phyloP scores from a whole-genome alignment of 37 sponge, comb jelly and placozoan species.

The Halisarca cf. caerulea region DNA sequence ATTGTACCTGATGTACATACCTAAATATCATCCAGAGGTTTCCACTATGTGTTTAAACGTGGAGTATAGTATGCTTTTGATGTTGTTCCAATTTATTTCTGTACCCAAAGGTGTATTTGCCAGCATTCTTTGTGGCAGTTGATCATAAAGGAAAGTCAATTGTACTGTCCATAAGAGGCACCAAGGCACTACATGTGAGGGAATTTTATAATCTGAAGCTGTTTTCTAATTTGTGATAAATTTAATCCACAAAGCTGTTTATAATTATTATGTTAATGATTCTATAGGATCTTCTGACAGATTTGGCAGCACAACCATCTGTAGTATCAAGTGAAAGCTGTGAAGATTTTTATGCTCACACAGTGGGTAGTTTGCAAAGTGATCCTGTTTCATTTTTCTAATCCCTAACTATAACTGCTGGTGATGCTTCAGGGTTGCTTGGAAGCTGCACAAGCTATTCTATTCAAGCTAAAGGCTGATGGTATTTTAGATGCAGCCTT shows the following conservation, averaged over 20 bases:
- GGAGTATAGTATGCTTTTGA: too few species aligned
- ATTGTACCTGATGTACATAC: too few species aligned
- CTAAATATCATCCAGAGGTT: too few species aligned
- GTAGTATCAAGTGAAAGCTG: slow-evolving; percentile 23
- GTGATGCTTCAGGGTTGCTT: slow-evolving; percentile 55
- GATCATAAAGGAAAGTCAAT: slow-evolving; percentile 75
- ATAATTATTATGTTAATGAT: neutral
- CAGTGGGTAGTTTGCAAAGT: slow-evolving; percentile 27
- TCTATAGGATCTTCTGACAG: slow-evolving; percentile 60
- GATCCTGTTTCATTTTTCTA: neutral
- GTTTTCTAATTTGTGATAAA: neutral
- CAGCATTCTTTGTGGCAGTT: slow-evolving; percentile 87
- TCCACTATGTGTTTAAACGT: too few species aligned
- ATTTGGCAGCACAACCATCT: slow-evolving; percentile 55
- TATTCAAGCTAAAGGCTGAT: slow-evolving; percentile 53
- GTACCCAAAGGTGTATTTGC: slow-evolving; percentile 57
- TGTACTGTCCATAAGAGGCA: slow-evolving; percentile 80
- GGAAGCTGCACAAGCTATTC: slow-evolving; percentile 52
- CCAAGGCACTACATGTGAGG: slow-evolving; percentile 66
- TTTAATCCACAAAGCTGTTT: too few species aligned
- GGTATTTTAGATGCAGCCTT: slow-evolving; percentile 51
- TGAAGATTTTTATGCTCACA: slow-evolving; percentile 63
- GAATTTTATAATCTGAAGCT: neutral
- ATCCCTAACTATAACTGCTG: neutral
- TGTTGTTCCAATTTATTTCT: too few species aligned